Base-by-base conservation (phyloP, 2,888 invertebrate genomes). In the Harpagoxenus sublaevis region DNA sequence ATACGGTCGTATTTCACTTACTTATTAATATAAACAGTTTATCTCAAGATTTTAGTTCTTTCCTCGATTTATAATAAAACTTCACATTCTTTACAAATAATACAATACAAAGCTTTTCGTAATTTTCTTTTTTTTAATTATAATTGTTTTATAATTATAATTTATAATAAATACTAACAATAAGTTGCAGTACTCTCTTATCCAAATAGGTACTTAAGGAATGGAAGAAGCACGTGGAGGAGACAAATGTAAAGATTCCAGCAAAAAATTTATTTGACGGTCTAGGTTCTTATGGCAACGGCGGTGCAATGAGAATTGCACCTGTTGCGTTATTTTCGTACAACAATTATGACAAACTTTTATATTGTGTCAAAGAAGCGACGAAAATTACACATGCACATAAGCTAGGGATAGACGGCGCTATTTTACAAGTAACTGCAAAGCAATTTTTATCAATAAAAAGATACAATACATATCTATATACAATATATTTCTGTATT, bases 271-370 rank as follows among this genome's bases (percentile, higher is more conserved):
- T 97, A 92, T 97, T 97, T 93, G 94, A 95, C 89, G 97, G 97
- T 2, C 84, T 90, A 85, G 97, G 98, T 0, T 97, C 97, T 1
- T 97, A 96, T 94, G 98, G 97, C n/a, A 98, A 97, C 94, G 97
- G 97, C 1, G 97, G 97, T 65, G 97, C 97, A 0, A 97, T 98
- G 97, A 95, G 97, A 90, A 95, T 97, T 42, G 95, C 97, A 35
- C 97, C 97, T 2, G 94, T 97, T 60, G 96, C 97, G 0, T 94
- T 98, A 65, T 97, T 96, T 93, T 96, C 95, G 88, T 95, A 96
- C 84, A 95, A 95, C 82, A 95, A 96, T 87, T 95, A 96, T 83
- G 92, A 96, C 66, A 92, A 92, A 45, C 95, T 97, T 92, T 87
- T 96, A 18, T 95, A 96, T 39, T 94, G 95, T 39, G 96, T 96